These are phyloP conservation scores for Pomacea canaliculata DNA, from an alignment of 2,888 invertebrate genomes.

Conservation along the genomic window DNA sequence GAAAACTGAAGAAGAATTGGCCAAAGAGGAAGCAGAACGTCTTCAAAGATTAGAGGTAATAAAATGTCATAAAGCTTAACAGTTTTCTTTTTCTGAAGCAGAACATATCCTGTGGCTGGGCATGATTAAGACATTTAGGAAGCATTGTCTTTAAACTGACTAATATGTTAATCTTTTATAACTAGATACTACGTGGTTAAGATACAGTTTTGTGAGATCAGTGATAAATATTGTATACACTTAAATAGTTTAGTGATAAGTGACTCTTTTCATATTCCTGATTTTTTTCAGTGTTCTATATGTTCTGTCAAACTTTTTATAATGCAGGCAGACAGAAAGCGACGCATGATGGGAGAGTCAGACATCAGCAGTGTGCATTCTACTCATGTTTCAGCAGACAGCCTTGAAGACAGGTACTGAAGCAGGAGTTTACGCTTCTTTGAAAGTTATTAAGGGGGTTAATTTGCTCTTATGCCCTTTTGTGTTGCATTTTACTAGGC, in stretches of 20 bases:
- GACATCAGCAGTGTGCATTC: constrained; percentile 35
- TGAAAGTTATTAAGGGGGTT: no score
- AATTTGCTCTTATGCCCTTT: no score
- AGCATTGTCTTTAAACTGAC: no score
- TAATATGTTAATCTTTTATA: no score
- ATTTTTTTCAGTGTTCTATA: neutral
- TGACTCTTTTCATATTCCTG: neutral
- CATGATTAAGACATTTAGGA: no score
- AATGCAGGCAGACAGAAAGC: constrained; percentile 75
- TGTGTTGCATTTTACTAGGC: no score
- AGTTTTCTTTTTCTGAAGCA: no score
- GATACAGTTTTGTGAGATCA: no score
- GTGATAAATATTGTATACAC: no score
- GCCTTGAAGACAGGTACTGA: constrained; percentile 82
- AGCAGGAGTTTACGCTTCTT: no score
- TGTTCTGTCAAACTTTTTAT: neutral
- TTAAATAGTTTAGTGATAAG: neutral
- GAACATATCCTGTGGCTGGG: no score
- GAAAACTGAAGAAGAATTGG: constrained; percentile 86
- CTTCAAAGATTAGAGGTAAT: constrained; percentile 81
- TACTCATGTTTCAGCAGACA: constrained; percentile 84
- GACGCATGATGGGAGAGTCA: constrained; percentile 80
- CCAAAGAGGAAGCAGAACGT: constrained; percentile 82
- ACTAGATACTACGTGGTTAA: no score
- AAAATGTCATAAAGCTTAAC: neutral